Evolutionary conservation across 2,113 vertebrate genomes (phyloP).

Genomic region (Serilophus lunatus): DNA sequence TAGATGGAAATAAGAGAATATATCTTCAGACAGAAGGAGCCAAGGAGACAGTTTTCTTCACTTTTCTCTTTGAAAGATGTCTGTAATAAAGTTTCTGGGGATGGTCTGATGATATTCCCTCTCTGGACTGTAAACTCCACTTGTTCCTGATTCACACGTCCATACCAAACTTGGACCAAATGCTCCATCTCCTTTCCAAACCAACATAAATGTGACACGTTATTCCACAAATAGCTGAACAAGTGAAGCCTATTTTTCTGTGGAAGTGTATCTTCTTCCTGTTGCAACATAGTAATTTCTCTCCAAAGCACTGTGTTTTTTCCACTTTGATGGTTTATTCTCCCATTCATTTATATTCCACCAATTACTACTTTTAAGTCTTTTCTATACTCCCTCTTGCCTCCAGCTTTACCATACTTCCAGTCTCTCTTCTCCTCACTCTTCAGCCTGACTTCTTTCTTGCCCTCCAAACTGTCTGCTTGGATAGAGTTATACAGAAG

Average conservation of each 20-base stretch:
- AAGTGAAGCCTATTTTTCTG: background rate
- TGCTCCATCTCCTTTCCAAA: background rate
- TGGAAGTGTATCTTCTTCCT: background rate
- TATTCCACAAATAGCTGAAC: background rate
- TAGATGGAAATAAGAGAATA: background rate
- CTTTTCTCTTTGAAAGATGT: background rate
- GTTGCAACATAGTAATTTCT: background rate
- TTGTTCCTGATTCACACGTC: background rate
- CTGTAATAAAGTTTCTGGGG: slow-evolving; percentile 6
- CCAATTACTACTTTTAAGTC: background rate
- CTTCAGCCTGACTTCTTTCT: background rate
- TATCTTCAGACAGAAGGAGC: background rate
- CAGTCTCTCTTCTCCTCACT: background rate
- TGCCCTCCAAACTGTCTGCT: background rate
- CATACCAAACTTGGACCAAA: background rate
- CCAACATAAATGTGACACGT: background rate
- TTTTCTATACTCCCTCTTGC: background rate
- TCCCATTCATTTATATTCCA: background rate
- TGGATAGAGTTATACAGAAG: background rate
- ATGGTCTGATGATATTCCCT: slow-evolving; percentile 6
- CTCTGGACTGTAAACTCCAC: background rate
- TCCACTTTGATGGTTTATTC: background rate
- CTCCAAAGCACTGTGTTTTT: background rate
- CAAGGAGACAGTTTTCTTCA: background rate
- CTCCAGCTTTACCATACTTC: background rate